Base-by-base conservation (phyloP, 1,140 invertebrate species). In the Cotesia vestalis region DNA sequence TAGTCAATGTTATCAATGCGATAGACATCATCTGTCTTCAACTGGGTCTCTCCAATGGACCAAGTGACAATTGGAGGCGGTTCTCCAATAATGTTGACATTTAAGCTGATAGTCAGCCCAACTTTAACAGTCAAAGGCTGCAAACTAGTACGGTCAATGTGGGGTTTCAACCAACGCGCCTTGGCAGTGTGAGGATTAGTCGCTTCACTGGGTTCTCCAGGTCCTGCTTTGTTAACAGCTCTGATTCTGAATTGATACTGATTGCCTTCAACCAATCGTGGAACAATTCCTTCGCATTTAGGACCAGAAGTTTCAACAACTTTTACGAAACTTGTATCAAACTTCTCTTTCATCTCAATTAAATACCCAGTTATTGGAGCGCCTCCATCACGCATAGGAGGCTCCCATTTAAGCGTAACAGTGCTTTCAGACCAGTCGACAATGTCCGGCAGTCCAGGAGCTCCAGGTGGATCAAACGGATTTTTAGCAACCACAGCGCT, bases 101-200 rank as follows among this genome's bases (percentile, higher is more conserved):
- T 94, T 63, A 99, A 90, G 11, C 92, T 92, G 36, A 98, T 91
- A 34, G 95, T 94, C 53, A 99, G 91, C 35, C 97, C 97, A 69
- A 95, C 93, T 86, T 99, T 99, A 0, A 98, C 91, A 0, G 91
- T 91, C 0, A 96, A 83, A 6, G 91, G 90, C 80, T 96, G 93
- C 20, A 98, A 86, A 81, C 97, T 96, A 1, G 94, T 96, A 46
- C 96, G 90, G 78, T 98, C 96, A 82, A 98, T 98, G 79, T 92
- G 91, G 52, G 96, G 96, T 89, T 96, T 96, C 78, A 97, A 87
- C 90, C 91, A 96, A 84, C 95, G 90, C 17, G 97, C 93, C 85
- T 98, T 98, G 62, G 97, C 97, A n/a, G 94, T 94, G 80, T 98
- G 96, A 83, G 96, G 95, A 83, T 95, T 94, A 40, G 96, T 98